Percentiles rank a stretch among this genome's conserved stretches.
Evolutionary conservation across 2,113 vertebrate species (phyloP).

Genomic region (Ursus arctos): DNA sequence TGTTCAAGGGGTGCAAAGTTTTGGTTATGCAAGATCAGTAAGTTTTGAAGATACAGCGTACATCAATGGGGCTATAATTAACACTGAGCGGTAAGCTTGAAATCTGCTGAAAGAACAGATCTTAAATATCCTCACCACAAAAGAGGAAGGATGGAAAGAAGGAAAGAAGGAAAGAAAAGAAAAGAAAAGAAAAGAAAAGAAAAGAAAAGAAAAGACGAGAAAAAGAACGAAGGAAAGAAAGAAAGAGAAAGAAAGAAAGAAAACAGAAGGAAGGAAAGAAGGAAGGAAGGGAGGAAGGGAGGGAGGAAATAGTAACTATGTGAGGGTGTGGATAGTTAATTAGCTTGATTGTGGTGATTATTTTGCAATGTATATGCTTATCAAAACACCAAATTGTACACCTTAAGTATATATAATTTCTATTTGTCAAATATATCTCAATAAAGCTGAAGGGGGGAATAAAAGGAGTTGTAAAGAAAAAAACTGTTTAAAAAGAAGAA

Average conservation of each 20-base stretch:
- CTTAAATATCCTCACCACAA: background rate
- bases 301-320: background rate
- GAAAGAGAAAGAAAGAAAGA: too few relatives aligned
- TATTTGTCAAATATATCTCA: background rate
- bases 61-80: background rate
- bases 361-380: background rate
- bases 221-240: too few relatives aligned
- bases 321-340: background rate
- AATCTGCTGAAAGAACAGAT: background rate
- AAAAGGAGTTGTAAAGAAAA: background rate
- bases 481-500: background rate
- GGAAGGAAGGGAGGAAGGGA: background rate
- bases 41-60: background rate
- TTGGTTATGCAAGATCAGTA: background rate
- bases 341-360: background rate
- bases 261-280: too few relatives aligned
- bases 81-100: background rate
- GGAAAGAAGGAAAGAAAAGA: too few relatives aligned
- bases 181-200: too few relatives aligned
- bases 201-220: too few relatives aligned
- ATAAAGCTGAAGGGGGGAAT: background rate
- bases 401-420: background rate
- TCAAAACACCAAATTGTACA: background rate
- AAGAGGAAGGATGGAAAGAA: background rate
- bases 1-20: background rate